Conservation (phyloP, 2,888 invertebrate species). For the Mythimna lalbum region DNA sequence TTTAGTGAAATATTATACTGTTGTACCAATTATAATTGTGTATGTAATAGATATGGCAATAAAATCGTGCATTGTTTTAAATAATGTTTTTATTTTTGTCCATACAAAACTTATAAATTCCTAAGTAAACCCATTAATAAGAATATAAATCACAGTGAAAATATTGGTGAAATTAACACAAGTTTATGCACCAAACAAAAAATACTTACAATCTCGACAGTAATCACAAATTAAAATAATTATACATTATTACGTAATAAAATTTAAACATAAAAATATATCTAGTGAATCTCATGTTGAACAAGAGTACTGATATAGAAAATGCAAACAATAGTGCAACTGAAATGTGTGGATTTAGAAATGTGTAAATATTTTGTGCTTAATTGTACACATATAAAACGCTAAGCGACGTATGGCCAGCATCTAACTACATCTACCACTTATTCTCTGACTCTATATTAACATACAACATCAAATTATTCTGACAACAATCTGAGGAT, state of each 20-base stretch:
- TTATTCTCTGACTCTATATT: slow-evolving; percentile 14
- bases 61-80: slow-evolving; percentile 85
- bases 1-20: slow-evolving; percentile 72
- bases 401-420: slow-evolving; percentile 19
- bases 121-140: slow-evolving; percentile 51
- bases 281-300: not conserved
- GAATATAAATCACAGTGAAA: slow-evolving; percentile 61
- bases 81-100: slow-evolving; percentile 68
- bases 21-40: slow-evolving; percentile 87
- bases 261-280: slow-evolving; percentile 29
- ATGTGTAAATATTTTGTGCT: slow-evolving; percentile 30
- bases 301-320: too few relatives aligned
- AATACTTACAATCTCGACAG: slow-evolving; percentile 26
- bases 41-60: slow-evolving; percentile 88
- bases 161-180: slow-evolving; percentile 48
- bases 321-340: not conserved
- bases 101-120: slow-evolving; percentile 56
- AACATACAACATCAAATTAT: slow-evolving; percentile 45
- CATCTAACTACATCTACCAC: slow-evolving; percentile 28
- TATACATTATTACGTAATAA: slow-evolving; percentile 12
- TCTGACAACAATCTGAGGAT: slow-evolving; percentile 13
- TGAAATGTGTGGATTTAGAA: not conserved
- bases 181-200: slow-evolving; percentile 42
- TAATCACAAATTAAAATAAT: slow-evolving; percentile 13
- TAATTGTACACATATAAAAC: slow-evolving; percentile 26